Evolutionary conservation across 2,888 invertebrate species (phyloP), one percentile per base, ranked within the genome.

Genomic region (Cetonia aurata): DNA sequence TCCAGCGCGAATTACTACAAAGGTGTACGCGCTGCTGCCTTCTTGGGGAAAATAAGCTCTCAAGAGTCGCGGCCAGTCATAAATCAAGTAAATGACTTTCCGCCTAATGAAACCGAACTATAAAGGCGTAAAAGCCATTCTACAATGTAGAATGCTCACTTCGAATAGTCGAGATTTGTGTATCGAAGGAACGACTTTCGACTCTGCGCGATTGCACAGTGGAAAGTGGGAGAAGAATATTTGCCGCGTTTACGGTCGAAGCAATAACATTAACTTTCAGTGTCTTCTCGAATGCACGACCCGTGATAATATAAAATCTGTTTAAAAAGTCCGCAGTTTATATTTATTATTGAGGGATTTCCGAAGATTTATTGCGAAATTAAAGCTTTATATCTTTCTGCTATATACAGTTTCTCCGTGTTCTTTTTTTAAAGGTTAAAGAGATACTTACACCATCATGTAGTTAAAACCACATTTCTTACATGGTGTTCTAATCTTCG

Each of bases 31-130:
- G 37, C 37, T 8, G 37, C 37, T 31, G 33, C 62, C 46, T 53
- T 52, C 65, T 46, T 12, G 65, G 25, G 33, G 69, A 65, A 69
- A 65, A 48, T 70, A 70, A 70, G 62, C 65, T 62, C 65, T 65
- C n/a, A 46, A 62, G 55, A 56, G 52, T 33, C 33, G 62, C 55
- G 53, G 53, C 55, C 19, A 42, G 37, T 31, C 44, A 25, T 62
- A 62, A 70, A 70, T 70, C 62, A 70, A 56, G 69, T 62, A 62
- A 62, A 62, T 65, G 62, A 50, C 62, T 65, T 65, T 50, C 62
- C 62, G 50, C 37, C 12, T 65, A 65, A 65, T 65, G 62, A 65
- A 65, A 65, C 62, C 50, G 62, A 65, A 65, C 62, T 65, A 50
- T 65, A 65, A 65, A 65, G 62, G 62, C 50, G 50, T 50, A 65